A percentile compares a stretch with the other conserved stretches of the same genome.
phyloP scores from a whole-genome alignment of 2,113 vertebrate species.

The Albula glossodonta region DNA sequence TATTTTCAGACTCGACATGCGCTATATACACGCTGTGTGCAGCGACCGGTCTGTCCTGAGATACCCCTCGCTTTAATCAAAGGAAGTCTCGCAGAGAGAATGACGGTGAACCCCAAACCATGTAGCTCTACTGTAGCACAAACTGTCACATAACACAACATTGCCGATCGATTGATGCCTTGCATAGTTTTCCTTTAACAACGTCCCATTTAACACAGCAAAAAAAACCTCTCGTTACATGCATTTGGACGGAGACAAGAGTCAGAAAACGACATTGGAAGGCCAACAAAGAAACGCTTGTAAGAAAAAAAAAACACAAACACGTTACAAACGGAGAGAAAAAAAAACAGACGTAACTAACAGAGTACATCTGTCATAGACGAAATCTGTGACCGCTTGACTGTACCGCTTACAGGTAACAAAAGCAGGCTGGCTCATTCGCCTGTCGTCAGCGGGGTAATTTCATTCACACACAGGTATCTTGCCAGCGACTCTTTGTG shows the following conservation, averaged over 20 bases:
- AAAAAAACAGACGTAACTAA: background rate
- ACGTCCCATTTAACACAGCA: background rate
- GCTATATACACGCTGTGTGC: background rate
- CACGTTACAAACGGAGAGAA: background rate
- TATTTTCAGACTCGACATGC: background rate
- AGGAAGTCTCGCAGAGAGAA: background rate
- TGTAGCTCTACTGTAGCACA: background rate
- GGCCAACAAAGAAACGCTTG: background rate
- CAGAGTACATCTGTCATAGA: background rate
- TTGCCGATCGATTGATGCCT: background rate
- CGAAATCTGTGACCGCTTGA: background rate
- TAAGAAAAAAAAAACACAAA: background rate
- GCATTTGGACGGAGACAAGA: background rate
- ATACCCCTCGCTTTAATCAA: constrained; percentile 3
- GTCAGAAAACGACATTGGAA: no score
- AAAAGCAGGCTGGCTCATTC: background rate
- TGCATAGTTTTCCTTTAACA: background rate
- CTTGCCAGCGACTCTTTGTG: background rate
- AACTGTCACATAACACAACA: background rate
- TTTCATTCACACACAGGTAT: background rate
- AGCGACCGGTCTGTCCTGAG: background rate
- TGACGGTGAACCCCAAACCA: background rate
- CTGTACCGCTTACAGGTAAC: background rate
- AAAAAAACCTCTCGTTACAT: background rate
- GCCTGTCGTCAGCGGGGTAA: background rate